Evolutionary conservation across 2,113 vertebrate species (phyloP).

Genomic region (Danionella cerebrum): DNA sequence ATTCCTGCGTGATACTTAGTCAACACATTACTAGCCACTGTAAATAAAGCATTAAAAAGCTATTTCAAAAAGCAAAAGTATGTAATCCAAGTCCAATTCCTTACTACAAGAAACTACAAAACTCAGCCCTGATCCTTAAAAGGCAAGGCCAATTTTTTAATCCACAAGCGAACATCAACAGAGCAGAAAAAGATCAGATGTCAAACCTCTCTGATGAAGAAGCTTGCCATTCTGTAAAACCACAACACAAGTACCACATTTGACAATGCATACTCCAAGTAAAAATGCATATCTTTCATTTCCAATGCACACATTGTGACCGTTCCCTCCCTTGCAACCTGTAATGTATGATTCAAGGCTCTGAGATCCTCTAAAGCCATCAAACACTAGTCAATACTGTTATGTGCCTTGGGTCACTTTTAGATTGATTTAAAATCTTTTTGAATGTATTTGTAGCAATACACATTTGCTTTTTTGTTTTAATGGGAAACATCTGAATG

Average conservation of each 20-base stretch:
- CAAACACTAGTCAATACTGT: slow-evolving; percentile 10
- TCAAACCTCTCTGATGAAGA: slow-evolving; percentile 20
- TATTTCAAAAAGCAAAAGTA: too few species aligned
- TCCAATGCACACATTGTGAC: neutral
- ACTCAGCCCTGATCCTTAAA: neutral
- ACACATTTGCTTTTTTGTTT: slow-evolving; percentile 30
- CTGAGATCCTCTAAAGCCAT: slow-evolving; percentile 9
- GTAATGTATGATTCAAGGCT: slow-evolving; percentile 24
- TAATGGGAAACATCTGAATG: too few species aligned
- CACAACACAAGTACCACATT: slow-evolving; percentile 9
- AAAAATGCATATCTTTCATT: slow-evolving; percentile 15
- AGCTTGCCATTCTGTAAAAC: too few species aligned
- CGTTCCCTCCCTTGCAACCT: neutral
- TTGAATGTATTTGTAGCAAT: too few species aligned
- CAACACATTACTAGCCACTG: too few species aligned
- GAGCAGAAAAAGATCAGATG: neutral
- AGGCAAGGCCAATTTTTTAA: neutral
- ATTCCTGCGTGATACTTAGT: too few species aligned
- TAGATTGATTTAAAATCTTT: too few species aligned
- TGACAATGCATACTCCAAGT: slow-evolving; percentile 30
- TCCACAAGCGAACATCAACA: neutral
- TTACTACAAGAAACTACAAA: too few species aligned
- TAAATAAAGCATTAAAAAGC: too few species aligned
- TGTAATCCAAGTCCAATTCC: too few species aligned
- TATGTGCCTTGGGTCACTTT: too few species aligned